Evolutionary conservation across 2,888 invertebrate genomes (phyloP).

Genomic region (Tetrapedia diversipes): DNA sequence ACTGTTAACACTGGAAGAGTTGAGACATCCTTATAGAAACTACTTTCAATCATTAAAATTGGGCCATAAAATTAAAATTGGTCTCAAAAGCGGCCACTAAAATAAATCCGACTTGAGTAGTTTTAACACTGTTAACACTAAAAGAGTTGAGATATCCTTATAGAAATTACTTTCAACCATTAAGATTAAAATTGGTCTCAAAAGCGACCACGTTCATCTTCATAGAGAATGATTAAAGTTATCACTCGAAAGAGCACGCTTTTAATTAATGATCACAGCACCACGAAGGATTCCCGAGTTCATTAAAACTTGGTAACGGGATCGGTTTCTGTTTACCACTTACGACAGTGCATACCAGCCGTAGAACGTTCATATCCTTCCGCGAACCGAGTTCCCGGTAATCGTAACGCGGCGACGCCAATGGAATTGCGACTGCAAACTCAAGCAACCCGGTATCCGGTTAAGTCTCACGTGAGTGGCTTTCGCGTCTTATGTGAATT

Average conservation of each 20-base stretch:
- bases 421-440: slow-evolving; percentile 72
- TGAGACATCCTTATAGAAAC: no score
- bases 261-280: slow-evolving; percentile 12
- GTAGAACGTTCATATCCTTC: slow-evolving; percentile 19
- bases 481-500: slow-evolving; percentile 73
- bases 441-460: slow-evolving; percentile 76
- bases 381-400: slow-evolving; percentile 15
- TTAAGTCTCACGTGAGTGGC: slow-evolving; percentile 74
- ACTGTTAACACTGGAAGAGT: no score
- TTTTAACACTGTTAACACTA: no score
- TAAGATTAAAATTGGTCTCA: no score
- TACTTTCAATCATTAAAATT: no score
- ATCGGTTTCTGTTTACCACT: slow-evolving; percentile 41
- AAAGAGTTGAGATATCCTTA: no score
- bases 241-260: slow-evolving; percentile 7
- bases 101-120: no score
- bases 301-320: slow-evolving; percentile 43
- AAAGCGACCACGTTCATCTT: no score
- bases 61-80: no score
- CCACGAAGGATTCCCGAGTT: background rate
- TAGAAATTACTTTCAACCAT: no score
- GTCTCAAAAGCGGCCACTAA: no score
- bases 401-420: slow-evolving; percentile 63
- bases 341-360: background rate
- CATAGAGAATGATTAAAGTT: no score